Percentiles rank a stretch among this genome's conserved stretches.
Evolutionary conservation across 1,140 invertebrate genomes (phyloP).

Genomic region (Chironomus striatipennis): DNA sequence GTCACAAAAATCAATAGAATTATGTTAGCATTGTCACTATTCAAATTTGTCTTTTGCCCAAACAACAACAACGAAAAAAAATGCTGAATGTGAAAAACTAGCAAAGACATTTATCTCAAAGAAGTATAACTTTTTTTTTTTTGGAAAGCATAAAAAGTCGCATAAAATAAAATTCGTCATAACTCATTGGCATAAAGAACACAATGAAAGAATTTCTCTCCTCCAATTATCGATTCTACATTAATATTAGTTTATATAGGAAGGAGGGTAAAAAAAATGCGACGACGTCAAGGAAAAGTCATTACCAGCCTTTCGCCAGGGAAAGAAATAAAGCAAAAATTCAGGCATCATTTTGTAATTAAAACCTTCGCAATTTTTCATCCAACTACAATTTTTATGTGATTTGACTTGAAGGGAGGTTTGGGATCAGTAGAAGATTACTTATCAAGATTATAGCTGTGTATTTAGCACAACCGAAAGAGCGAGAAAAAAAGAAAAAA

Average conservation of each 20-base stretch:
- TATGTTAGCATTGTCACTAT: too few relatives aligned
- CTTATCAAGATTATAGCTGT: constrained; percentile 2
- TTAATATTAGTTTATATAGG: neutral
- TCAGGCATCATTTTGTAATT: neutral
- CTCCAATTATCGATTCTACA: constrained; percentile 10
- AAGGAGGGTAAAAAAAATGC: neutral
- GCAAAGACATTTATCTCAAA: too few relatives aligned
- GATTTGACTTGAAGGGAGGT: too few relatives aligned
- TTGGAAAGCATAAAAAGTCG: neutral
- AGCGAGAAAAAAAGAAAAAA: too few relatives aligned
- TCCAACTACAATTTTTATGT: neutral
- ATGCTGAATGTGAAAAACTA: too few relatives aligned
- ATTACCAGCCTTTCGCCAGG: neutral
- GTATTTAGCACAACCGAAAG: neutral
- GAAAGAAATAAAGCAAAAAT: neutral
- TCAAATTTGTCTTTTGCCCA: too few relatives aligned
- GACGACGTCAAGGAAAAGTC: neutral
- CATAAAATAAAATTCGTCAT: neutral
- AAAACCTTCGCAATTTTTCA: neutral
- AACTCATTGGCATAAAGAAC: neutral
- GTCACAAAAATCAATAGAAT: too few relatives aligned
- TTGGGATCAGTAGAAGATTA: neutral
- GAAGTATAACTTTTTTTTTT: neutral
- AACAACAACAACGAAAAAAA: too few relatives aligned
- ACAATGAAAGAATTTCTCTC: neutral